phyloP scores from a whole-genome alignment of 2,113 vertebrate species.

The Corythoichthys intestinalis region DNA sequence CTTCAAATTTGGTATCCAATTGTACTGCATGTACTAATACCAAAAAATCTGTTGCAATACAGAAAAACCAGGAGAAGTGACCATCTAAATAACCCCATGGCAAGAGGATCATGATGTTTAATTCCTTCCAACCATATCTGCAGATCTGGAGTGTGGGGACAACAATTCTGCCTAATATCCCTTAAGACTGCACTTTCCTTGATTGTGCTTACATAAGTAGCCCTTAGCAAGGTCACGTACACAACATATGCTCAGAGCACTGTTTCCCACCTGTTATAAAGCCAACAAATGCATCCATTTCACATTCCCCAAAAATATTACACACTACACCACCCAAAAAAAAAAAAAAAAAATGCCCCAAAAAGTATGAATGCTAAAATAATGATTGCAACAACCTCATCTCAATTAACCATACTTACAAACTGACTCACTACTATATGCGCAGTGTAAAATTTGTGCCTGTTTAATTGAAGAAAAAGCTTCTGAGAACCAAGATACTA shows the following conservation, averaged over 20 bases:
- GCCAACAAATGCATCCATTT: background rate
- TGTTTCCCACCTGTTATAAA: background rate
- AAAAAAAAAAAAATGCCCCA: too few species aligned
- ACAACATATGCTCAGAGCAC: background rate
- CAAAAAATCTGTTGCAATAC: background rate
- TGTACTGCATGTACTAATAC: background rate
- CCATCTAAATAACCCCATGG: constrained; percentile 39
- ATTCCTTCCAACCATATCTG: constrained; percentile 58
- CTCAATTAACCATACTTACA: too few species aligned
- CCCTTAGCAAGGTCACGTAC: constrained; percentile 11
- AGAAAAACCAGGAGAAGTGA: background rate
- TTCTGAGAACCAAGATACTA: too few species aligned
- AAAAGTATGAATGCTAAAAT: too few species aligned
- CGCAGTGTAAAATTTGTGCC: too few species aligned
- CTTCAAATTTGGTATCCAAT: background rate
- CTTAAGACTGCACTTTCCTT: constrained; percentile 64
- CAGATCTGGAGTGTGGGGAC: constrained; percentile 60
- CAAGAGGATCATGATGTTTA: constrained; percentile 39
- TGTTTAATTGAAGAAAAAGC: too few species aligned
- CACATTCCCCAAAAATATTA: too few species aligned
- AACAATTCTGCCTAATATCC: constrained; percentile 60
- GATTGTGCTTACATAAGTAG: constrained; percentile 43
- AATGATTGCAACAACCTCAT: too few species aligned
- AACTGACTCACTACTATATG: too few species aligned
- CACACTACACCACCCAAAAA: too few species aligned